A percentile compares a stretch with the other conserved stretches of the same genome.
Conservation (phyloP, 2,888 invertebrate genomes). For the Biston betularia region DNA sequence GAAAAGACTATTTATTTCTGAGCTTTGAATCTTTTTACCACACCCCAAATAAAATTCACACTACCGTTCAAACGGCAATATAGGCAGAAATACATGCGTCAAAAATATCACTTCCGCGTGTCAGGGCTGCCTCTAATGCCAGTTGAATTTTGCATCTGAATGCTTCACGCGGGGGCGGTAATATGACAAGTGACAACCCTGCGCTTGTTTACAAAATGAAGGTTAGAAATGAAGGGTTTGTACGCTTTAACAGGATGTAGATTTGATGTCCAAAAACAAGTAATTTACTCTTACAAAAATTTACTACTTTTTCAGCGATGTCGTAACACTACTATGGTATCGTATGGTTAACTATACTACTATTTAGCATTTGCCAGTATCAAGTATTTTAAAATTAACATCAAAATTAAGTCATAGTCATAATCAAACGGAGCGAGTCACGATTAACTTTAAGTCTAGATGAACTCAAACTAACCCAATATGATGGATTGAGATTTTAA, state of each 20-base stretch:
- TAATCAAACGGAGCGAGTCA: too few relatives aligned
- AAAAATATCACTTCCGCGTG: conserved; percentile 80
- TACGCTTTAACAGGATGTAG: not conserved
- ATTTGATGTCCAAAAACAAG: not conserved
- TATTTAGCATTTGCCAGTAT: too few relatives aligned
- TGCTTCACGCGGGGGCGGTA: conserved; percentile 69
- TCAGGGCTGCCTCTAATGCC: conserved; percentile 75
- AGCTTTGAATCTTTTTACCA: conserved; percentile 16
- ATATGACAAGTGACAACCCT: conserved; percentile 83
- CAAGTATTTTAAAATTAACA: too few relatives aligned
- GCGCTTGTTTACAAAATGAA: conserved; percentile 53
- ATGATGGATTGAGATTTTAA: too few relatives aligned
- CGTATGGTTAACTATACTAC: too few relatives aligned
- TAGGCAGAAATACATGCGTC: conserved; percentile 61
- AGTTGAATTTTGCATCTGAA: conserved; percentile 81
- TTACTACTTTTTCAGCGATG: too few relatives aligned
- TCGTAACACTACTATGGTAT: too few relatives aligned
- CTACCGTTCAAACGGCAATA: conserved; percentile 43
- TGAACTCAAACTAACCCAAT: too few relatives aligned
- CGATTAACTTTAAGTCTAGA: too few relatives aligned
- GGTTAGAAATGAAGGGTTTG: conserved; percentile 32
- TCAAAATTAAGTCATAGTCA: too few relatives aligned
- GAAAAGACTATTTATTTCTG: conserved; percentile 21
- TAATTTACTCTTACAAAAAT: not conserved
- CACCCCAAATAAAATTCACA: conserved; percentile 38